Evolutionary conservation across 2,113 vertebrate genomes (phyloP).

Genomic region (Phasianus colchicus): DNA sequence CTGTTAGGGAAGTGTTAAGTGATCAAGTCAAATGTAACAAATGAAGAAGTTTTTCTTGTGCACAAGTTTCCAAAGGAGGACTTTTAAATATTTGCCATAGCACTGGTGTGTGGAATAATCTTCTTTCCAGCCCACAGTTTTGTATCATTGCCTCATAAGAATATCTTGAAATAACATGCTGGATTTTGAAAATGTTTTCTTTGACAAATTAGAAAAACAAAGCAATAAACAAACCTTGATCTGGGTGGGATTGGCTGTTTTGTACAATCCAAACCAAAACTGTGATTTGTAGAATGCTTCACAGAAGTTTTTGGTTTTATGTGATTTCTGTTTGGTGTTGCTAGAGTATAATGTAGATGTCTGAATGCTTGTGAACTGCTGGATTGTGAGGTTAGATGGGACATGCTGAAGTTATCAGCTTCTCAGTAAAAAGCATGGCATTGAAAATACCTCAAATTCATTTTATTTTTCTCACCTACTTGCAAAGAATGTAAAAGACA

Average conservation of each 20-base stretch:
- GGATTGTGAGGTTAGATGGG: not conserved
- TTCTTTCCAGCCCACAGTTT: not conserved
- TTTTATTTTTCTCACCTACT: not conserved
- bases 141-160: not conserved
- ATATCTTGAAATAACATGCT: not conserved
- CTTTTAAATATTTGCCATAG: not conserved
- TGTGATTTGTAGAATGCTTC: not conserved
- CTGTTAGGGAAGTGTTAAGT: not conserved
- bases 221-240: not conserved
- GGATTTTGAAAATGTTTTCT: not conserved
- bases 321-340: not conserved
- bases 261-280: not conserved
- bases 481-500: not conserved
- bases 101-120: not conserved
- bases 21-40: not conserved
- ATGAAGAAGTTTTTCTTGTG: not conserved
- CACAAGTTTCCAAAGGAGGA: not conserved
- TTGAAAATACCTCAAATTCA: not conserved
- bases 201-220: not conserved
- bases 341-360: not conserved
- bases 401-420: not conserved
- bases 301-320: not conserved
- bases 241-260: not conserved
- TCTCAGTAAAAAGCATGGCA: not conserved
- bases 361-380: not conserved